Evolutionary conservation across 1,140 invertebrate genomes (phyloP).

Genomic region (Sitobion miscanthi): DNA sequence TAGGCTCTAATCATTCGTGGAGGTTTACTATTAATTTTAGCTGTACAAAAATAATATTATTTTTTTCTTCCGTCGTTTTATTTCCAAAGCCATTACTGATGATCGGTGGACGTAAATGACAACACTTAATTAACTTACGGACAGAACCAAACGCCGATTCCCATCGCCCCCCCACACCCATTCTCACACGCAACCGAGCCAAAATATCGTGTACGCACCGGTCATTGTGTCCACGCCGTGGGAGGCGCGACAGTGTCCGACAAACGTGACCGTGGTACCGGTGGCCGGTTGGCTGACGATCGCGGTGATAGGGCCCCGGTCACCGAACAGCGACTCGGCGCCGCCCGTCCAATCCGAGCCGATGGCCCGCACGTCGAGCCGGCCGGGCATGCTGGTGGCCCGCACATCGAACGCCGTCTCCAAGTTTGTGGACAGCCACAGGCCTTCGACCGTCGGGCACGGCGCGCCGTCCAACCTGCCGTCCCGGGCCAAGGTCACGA

Average conservation of each 20-base stretch:
- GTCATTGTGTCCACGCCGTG: neutral
- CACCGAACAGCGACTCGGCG: conserved; percentile 1
- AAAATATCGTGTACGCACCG: neutral
- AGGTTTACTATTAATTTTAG: no score
- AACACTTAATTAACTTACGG: no score
- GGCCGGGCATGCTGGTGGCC: neutral
- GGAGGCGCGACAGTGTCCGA: neutral
- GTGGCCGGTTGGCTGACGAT: conserved; percentile 3
- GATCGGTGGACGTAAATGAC: no score
- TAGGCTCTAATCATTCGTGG: no score
- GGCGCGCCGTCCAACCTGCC: neutral
- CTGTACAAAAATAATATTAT: no score
- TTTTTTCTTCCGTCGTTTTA: no score
- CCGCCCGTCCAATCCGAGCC: neutral
- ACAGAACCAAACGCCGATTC: neutral
- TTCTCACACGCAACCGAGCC: no score
- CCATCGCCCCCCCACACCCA: no score
- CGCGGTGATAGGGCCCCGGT: neutral
- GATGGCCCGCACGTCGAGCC: neutral
- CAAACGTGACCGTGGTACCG: conserved; percentile 3
- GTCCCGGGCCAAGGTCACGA: neutral
- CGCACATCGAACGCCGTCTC: conserved; percentile 18
- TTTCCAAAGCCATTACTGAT: no score
- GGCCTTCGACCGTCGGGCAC: neutral
- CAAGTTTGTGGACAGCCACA: conserved; percentile 6